Conservation (phyloP, 2,797 vertebrate genomes). For the Poliocrania exsul region DNA sequence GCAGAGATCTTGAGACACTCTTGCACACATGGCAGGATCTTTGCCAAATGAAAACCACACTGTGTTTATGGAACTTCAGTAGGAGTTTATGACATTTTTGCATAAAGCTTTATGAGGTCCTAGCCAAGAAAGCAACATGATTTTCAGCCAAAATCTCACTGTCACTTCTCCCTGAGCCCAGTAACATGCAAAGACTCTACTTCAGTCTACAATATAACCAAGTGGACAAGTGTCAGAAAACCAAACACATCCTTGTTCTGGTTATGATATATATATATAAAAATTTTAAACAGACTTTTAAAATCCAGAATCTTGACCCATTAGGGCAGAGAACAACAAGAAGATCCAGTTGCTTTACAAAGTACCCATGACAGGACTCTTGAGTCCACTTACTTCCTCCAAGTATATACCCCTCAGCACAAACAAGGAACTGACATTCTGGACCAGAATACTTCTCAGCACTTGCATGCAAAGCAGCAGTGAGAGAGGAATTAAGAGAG, state of each 20-base stretch:
- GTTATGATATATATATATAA: background rate
- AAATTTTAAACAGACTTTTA: background rate
- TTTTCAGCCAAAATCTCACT: conserved; percentile 13
- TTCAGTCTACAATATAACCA: background rate
- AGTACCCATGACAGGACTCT: background rate
- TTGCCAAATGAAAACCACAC: background rate
- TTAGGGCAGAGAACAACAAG: background rate
- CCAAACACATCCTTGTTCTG: background rate
- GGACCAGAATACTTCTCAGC: background rate
- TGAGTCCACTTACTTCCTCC: background rate
- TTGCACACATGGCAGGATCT: background rate
- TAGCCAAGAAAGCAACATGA: background rate
- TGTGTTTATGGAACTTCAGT: background rate
- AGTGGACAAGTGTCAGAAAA: background rate
- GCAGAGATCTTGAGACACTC: background rate
- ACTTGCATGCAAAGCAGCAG: background rate
- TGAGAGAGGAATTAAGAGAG: background rate
- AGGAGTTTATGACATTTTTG: conserved; percentile 6
- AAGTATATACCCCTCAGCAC: background rate
- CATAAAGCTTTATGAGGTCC: background rate
- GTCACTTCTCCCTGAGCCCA: background rate
- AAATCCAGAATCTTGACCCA: background rate
- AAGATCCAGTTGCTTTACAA: background rate
- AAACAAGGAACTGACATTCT: background rate
- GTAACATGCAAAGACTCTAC: background rate